phyloP scores from a whole-genome alignment of 2,888 invertebrate genomes.

The Psylliodes chrysocephalus region DNA sequence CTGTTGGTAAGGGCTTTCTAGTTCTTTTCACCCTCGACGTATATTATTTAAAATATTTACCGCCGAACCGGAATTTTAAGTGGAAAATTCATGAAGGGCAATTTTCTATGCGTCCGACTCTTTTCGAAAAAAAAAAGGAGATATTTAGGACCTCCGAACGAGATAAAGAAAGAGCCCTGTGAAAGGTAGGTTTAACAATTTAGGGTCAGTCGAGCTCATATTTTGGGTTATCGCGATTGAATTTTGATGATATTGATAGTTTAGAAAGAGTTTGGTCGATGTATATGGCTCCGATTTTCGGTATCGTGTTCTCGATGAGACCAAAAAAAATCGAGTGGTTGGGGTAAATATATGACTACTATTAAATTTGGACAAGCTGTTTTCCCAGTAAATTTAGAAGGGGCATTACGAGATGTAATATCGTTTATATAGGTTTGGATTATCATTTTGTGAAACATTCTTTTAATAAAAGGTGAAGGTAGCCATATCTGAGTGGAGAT shows the following conservation, averaged over 20 bases:
- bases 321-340: no score
- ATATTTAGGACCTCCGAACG: conserved; percentile 16
- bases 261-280: not conserved
- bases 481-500: no score
- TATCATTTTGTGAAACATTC: no score
- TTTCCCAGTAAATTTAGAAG: no score
- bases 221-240: conserved; percentile 24
- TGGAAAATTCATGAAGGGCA: conserved; percentile 22
- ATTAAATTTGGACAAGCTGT: no score
- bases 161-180: conserved; percentile 20
- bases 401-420: no score
- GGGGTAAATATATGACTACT: no score
- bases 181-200: conserved; percentile 26
- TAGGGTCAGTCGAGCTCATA: conserved; percentile 23
- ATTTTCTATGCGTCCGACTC: conserved; percentile 9
- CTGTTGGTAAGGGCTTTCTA: conserved; percentile 2
- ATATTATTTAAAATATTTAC: conserved; percentile 26
- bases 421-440: no score
- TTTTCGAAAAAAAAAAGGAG: conserved; percentile 15
- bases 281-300: not conserved
- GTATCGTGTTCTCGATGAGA: not conserved
- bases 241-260: conserved; percentile 29
- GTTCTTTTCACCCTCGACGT: not conserved
- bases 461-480: no score
- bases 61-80: conserved; percentile 7